Percentiles rank a stretch among this genome's conserved stretches.
phyloP scores from a whole-genome alignment of 2,888 invertebrate genomes.

The Ypsolopha sequella region DNA sequence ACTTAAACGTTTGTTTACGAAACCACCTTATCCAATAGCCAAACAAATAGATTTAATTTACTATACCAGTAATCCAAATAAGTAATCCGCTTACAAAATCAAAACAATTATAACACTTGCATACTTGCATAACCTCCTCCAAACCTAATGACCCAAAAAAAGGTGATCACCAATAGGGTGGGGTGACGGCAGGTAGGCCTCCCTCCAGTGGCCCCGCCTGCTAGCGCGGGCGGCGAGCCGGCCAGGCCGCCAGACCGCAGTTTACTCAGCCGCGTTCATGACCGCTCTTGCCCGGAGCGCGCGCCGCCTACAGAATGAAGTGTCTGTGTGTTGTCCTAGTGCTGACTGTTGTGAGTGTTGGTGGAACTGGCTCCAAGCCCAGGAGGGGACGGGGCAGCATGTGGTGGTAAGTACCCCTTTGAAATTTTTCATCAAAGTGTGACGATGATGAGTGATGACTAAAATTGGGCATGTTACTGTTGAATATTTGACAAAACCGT shows the following conservation, averaged over 20 bases:
- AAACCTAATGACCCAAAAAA: conserved; percentile 47
- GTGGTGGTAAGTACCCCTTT: conserved; percentile 85
- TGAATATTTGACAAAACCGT: too few species aligned
- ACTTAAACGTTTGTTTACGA: background rate
- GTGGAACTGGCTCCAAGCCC: conserved; percentile 71
- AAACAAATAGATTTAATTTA: background rate
- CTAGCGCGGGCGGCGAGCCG: conserved; percentile 20
- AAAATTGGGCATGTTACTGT: background rate
- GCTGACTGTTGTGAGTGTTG: conserved; percentile 59
- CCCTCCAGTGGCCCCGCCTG: conserved; percentile 62
- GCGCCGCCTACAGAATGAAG: conserved; percentile 62
- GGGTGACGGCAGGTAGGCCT: conserved; percentile 50
- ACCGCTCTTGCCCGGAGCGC: conserved; percentile 8
- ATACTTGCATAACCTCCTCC: conserved; percentile 25
- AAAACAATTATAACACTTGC: conserved; percentile 5
- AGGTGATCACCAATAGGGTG: conserved; percentile 53
- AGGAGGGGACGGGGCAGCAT: conserved; percentile 89
- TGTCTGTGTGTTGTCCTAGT: conserved; percentile 65
- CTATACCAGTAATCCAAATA: too few species aligned
- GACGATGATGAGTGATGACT: background rate
- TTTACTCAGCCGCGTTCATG: background rate
- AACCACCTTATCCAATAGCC: background rate
- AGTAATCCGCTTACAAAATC: background rate
- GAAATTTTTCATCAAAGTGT: background rate
- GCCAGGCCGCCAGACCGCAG: conserved; percentile 41